A percentile compares a stretch with the other conserved stretches of the same genome.
Evolutionary conservation across 2,888 invertebrate genomes (phyloP).

Genomic region (Anthophora plumipes): DNA sequence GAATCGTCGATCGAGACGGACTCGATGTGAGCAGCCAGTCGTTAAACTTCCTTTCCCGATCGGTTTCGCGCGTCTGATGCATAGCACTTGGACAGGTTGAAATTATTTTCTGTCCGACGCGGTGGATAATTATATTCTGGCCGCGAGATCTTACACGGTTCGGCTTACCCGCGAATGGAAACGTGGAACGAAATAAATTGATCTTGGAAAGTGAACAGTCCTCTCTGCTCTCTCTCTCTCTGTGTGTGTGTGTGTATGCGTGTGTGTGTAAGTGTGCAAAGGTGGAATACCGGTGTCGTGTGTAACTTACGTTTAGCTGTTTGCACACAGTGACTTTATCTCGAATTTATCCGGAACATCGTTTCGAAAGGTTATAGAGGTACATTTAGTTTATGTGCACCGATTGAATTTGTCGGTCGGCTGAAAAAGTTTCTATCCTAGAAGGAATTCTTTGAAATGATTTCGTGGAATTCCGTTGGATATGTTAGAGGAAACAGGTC

Average conservation of each 20-base stretch:
- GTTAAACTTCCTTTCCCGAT: conserved; percentile 67
- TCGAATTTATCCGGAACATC: not conserved
- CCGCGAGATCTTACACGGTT: conserved; percentile 23
- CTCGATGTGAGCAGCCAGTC: conserved; percentile 47
- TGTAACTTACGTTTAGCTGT: conserved; percentile 4
- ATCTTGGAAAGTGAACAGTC: not conserved
- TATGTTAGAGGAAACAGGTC: conserved; percentile 11
- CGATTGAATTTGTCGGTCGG: not conserved
- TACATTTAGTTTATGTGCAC: not conserved
- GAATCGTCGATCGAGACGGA: conserved; percentile 64
- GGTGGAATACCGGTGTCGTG: not conserved
- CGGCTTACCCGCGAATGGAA: not conserved
- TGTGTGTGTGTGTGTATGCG: not conserved
- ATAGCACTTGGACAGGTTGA: conserved; percentile 41
- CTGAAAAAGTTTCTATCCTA: not conserved
- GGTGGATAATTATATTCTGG: conserved; percentile 51
- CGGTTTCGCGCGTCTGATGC: conserved; percentile 52
- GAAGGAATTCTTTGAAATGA: not conserved
- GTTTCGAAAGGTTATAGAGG: not conserved
- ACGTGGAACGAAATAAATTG: not conserved
- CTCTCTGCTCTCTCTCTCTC: too few species aligned
- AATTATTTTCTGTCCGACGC: conserved; percentile 51
- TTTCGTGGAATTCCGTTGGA: not conserved
- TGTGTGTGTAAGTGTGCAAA: not conserved
- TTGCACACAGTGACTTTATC: not conserved